Percentiles rank a stretch among this genome's conserved stretches.
Evolutionary conservation across 2,113 vertebrate species (phyloP).

Genomic region (Polypterus bichir): DNA sequence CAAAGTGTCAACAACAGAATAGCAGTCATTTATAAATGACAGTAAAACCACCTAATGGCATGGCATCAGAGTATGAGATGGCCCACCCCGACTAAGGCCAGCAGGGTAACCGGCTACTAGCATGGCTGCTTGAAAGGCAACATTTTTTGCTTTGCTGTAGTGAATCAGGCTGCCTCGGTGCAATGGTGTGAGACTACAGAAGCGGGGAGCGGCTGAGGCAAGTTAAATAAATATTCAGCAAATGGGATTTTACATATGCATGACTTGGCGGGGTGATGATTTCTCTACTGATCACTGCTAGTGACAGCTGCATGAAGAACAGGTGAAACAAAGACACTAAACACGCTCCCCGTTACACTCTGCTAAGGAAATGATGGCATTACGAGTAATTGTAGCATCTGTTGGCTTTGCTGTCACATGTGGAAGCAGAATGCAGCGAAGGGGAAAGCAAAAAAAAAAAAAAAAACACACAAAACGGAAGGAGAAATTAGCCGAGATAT

Average conservation of each 20-base stretch:
- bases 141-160: too few species aligned
- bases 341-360: constrained; percentile 34
- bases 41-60: too few species aligned
- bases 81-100: too few species aligned
- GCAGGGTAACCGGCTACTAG: too few species aligned
- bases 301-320: constrained; percentile 52
- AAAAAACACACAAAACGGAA: constrained; percentile 14
- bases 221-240: constrained; percentile 43
- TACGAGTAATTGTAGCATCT: constrained; percentile 41
- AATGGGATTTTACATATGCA: constrained; percentile 56
- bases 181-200: constrained; percentile 5
- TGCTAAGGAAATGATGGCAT: constrained; percentile 34
- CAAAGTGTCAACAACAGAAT: too few species aligned
- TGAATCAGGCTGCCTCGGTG: too few species aligned
- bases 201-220: constrained; percentile 32
- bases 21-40: too few species aligned
- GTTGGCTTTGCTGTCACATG: constrained; percentile 26
- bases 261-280: constrained; percentile 49
- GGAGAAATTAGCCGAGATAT: constrained; percentile 40
- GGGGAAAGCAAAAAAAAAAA: constrained; percentile 2
- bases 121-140: too few species aligned
- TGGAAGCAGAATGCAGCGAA: constrained; percentile 21
- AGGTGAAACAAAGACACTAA: constrained; percentile 38
- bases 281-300: constrained; percentile 46
- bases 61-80: too few species aligned